Evolutionary conservation across 1,140 invertebrate species (phyloP), one percentile per base, ranked within the genome.

Genomic region (Sinella curviseta): DNA sequence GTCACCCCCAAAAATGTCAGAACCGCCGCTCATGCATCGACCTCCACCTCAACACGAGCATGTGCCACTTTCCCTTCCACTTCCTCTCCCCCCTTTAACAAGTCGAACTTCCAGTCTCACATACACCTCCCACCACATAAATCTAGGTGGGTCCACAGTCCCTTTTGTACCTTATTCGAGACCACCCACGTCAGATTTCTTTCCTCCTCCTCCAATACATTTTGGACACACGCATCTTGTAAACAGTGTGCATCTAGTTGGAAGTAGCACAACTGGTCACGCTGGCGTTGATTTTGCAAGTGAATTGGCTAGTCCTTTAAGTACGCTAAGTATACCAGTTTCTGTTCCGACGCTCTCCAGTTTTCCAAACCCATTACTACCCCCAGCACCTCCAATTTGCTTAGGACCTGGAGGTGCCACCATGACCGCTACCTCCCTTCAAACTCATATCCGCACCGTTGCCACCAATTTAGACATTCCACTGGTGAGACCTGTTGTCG

Each of bases 381-480:
- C 57, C 26, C 31, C 78, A 74, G 17, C 73, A 76, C 74, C 54
- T 26, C 74, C 78, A 60, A 8, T 75, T 35, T 65, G 55, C 35
- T 30, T n/a, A 35, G 54, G 78, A n/a, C n/a, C 74, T 57, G 14
- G 30, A 26, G 17, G 26, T 34, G 1, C 78, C 0, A 57, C 74
- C 30, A 76, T 80, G 16, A 75, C 81, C 31, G 79, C 81, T 4
- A 77, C 83, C 4, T 80, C 83, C 1, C 54, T 84, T 1, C 73
- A 84, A 78, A 84, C 83, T 16, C 83, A 84, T 34, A 84, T 84
- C 34, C 36, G 83, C 34, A 82, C 73, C 35, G 83, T 83, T 60
- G 82, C 82, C 26, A 75, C 74, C 4, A 83, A 83, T 54, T 70
- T 83, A 30, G 83, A 84, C 35, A 84, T 84, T 80, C 83, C 81